These are phyloP conservation scores for Drepana falcataria DNA, from an alignment of 2,888 invertebrate genomes.

Conservation along the genomic window DNA sequence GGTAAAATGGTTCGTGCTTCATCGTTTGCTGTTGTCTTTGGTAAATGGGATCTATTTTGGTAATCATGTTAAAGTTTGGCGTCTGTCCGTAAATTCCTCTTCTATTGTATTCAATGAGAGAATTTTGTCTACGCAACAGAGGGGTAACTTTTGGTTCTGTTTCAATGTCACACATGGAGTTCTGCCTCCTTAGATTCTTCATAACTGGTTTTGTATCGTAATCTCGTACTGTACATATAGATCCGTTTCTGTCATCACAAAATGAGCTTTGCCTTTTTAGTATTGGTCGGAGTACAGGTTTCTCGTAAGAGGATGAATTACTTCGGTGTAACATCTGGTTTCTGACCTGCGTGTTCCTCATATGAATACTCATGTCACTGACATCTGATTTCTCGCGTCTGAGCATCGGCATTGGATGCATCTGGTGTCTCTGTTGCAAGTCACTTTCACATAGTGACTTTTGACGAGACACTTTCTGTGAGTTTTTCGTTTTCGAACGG, in stretches of 20 bases:
- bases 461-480: conserved; percentile 72
- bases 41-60: conserved; percentile 78
- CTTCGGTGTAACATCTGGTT: conserved; percentile 73
- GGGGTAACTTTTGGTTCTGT: conserved; percentile 78
- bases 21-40: conserved; percentile 69
- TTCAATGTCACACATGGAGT: conserved; percentile 76
- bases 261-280: conserved; percentile 74
- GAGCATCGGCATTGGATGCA: conserved; percentile 53
- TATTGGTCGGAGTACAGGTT: conserved; percentile 67
- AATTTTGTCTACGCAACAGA: conserved; percentile 72
- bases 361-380: conserved; percentile 61
- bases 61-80: conserved; percentile 75
- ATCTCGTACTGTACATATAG: conserved; percentile 67
- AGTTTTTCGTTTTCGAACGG: conserved; percentile 73
- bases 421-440: conserved; percentile 59
- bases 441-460: conserved; percentile 73
- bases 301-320: conserved; percentile 73
- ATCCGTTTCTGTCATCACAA: conserved; percentile 68
- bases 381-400: conserved; percentile 72
- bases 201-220: conserved; percentile 66
- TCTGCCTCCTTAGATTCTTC: conserved; percentile 62
- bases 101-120: conserved; percentile 73
- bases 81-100: conserved; percentile 68
- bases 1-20: conserved; percentile 73
- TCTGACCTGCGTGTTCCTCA: conserved; percentile 64